Percentiles rank a stretch among this genome's conserved stretches.
Conservation (phyloP, 2,888 invertebrate species). For the Boloria euphrosyne region DNA sequence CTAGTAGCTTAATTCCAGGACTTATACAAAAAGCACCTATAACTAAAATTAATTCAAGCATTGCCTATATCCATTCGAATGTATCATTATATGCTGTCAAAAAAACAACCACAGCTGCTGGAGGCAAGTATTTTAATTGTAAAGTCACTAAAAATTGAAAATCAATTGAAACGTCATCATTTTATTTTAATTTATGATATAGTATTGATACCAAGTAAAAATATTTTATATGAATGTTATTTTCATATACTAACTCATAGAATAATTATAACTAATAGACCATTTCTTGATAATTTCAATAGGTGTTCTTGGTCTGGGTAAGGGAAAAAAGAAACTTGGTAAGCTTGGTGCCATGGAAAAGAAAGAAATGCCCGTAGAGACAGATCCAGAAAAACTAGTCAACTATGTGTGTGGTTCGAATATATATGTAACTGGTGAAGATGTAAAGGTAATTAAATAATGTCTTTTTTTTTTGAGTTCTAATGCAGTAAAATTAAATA, state of each 20-base stretch:
- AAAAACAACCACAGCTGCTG: constrained; percentile 73
- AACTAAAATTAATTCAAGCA: background rate
- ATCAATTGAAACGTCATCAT: no score
- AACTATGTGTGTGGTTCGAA: constrained; percentile 93
- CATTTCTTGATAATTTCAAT: constrained; percentile 20
- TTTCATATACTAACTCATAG: no score
- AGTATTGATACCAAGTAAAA: no score
- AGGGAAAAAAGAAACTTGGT: constrained; percentile 84
- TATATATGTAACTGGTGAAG: constrained; percentile 89
- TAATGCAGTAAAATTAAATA: background rate
- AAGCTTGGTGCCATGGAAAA: constrained; percentile 86
- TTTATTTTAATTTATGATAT: no score
- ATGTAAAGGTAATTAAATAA: constrained; percentile 82
- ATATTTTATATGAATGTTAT: no score
- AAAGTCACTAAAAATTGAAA: no score
- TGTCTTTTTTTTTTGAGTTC: background rate
- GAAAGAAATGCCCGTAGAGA: constrained; percentile 90
- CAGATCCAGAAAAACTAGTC: constrained; percentile 88
- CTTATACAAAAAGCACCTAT: background rate
- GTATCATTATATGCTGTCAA: constrained; percentile 57
- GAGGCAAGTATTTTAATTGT: constrained; percentile 51
- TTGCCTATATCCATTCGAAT: constrained; percentile 48
- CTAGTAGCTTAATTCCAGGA: background rate
- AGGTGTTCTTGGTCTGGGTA: constrained; percentile 79
- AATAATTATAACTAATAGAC: no score